phyloP scores from a whole-genome alignment of 30 jellyfish, hydroid and myxozoan species.

The Aurelia aurita region DNA sequence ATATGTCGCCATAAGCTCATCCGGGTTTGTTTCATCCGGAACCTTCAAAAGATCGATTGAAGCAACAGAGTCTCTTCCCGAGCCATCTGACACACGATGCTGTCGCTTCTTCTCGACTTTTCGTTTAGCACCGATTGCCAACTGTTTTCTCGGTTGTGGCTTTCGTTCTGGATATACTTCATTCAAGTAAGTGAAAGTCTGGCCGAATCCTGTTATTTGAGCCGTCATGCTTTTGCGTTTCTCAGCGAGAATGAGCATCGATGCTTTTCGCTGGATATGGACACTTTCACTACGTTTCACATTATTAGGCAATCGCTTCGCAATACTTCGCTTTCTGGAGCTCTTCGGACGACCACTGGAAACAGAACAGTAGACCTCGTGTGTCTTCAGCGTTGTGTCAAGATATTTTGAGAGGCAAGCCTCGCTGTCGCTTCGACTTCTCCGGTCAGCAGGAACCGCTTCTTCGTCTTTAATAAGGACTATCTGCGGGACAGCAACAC shows the following conservation, averaged over 20 bases:
- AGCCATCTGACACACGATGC: conserved; percentile 32
- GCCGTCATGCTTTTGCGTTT: conserved; percentile 84
- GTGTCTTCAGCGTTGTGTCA: conserved; percentile 69
- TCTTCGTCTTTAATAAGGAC: conserved; percentile 9
- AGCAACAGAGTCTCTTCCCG: conserved; percentile 5
- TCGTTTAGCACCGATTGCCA: conserved; percentile 48
- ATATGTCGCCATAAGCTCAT: neutral
- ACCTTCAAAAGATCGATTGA: conserved; percentile 30
- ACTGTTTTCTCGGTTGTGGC: conserved; percentile 27
- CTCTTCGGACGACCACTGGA: conserved; percentile 57
- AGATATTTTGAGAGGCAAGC: conserved; percentile 79
- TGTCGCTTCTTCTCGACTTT: conserved; percentile 45
- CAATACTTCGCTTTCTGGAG: conserved; percentile 34
- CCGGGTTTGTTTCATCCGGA: conserved; percentile 18
- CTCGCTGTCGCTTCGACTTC: conserved; percentile 31
- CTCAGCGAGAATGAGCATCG: conserved; percentile 81
- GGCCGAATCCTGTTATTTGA: conserved; percentile 69
- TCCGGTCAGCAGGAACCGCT: neutral
- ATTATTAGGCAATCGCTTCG: conserved; percentile 58
- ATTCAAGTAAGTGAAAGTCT: conserved; percentile 26
- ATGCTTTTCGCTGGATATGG: conserved; percentile 84
- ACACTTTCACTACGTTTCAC: conserved; percentile 66
- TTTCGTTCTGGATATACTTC: conserved; percentile 36
- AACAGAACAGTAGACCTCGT: conserved; percentile 79
- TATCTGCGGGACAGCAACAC: too few relatives aligned